A percentile compares a stretch with the other conserved stretches of the same genome.
phyloP scores from a whole-genome alignment of 2,888 invertebrate species.

The Clitarchus hookeri region DNA sequence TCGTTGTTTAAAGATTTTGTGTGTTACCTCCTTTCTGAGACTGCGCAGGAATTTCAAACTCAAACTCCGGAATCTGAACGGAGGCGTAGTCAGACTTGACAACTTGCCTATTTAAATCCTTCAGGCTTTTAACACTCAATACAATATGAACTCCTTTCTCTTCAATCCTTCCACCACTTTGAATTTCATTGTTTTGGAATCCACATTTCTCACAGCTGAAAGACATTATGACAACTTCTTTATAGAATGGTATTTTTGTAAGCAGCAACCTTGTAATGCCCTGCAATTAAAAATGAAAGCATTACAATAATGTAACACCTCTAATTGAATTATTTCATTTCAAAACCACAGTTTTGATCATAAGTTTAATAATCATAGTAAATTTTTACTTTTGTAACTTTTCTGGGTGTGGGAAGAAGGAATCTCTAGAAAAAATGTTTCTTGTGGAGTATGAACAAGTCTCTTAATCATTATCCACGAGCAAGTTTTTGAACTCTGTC shows the following conservation, averaged over 20 bases:
- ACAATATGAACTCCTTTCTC: conserved; percentile 74
- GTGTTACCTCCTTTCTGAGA: conserved; percentile 83
- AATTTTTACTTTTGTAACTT: no score
- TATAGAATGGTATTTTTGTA: conserved; percentile 93
- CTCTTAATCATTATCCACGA: no score
- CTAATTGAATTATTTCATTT: no score
- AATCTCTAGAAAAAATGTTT: no score
- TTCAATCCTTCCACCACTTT: conserved; percentile 81
- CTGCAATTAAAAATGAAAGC: conserved; percentile 57
- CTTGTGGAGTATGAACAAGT: no score
- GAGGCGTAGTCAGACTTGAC: conserved; percentile 80
- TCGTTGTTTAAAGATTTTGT: no score
- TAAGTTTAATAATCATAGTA: no score
- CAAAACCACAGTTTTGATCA: no score
- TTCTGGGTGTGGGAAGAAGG: no score
- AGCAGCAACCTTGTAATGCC: conserved; percentile 86
- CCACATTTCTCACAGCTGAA: conserved; percentile 92
- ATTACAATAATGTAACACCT: background rate
- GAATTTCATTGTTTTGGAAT: conserved; percentile 87
- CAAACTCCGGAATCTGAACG: conserved; percentile 81
- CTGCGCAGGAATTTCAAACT: conserved; percentile 87
- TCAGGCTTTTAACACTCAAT: conserved; percentile 60
- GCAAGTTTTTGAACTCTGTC: no score
- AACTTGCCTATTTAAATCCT: conserved; percentile 82
- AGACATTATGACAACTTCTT: conserved; percentile 92